Evolutionary conservation across 2,113 vertebrate genomes (phyloP).

Genomic region (Fulica atra): DNA sequence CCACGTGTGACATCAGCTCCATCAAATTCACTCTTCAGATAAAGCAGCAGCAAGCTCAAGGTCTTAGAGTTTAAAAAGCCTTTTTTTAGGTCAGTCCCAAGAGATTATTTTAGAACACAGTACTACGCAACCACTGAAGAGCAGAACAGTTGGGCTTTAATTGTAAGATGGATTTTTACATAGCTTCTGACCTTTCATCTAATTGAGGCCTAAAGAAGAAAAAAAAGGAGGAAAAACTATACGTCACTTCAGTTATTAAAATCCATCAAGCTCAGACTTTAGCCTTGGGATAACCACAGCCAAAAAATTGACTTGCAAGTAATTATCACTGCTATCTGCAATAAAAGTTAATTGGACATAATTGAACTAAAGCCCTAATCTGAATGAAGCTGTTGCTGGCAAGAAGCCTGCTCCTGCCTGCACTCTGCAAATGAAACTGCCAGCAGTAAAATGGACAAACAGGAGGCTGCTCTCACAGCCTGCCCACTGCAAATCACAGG

Average conservation of each 20-base stretch:
- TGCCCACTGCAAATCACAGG: conserved; percentile 56
- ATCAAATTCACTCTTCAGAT: not conserved
- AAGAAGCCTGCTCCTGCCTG: conserved; percentile 69
- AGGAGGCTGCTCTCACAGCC: conserved; percentile 55
- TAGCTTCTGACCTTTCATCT: conserved; percentile 69
- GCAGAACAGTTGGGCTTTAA: conserved; percentile 64
- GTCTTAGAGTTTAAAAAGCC: conserved; percentile 52
- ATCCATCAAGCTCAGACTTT: conserved; percentile 76
- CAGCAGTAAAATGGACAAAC: conserved; percentile 73
- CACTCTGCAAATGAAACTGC: conserved; percentile 71
- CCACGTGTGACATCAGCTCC: conserved; percentile 14
- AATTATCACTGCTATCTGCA: conserved; percentile 80
- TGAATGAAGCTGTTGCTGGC: conserved; percentile 75
- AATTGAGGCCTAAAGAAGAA: conserved; percentile 64
- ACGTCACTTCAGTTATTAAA: conserved; percentile 75
- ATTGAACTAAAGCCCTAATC: conserved; percentile 80
- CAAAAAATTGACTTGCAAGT: conserved; percentile 78
- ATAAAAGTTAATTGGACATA: conserved; percentile 84
- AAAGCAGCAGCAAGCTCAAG: conserved; percentile 48
- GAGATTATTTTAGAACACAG: conserved; percentile 71
- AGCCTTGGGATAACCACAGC: conserved; percentile 72
- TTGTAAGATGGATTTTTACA: conserved; percentile 68
- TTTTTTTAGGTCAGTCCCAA: conserved; percentile 51
- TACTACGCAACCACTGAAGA: conserved; percentile 28
- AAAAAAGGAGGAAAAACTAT: conserved; percentile 50